phyloP scores from a whole-genome alignment of 1,140 invertebrate genomes.

The Magallana gigas region DNA sequence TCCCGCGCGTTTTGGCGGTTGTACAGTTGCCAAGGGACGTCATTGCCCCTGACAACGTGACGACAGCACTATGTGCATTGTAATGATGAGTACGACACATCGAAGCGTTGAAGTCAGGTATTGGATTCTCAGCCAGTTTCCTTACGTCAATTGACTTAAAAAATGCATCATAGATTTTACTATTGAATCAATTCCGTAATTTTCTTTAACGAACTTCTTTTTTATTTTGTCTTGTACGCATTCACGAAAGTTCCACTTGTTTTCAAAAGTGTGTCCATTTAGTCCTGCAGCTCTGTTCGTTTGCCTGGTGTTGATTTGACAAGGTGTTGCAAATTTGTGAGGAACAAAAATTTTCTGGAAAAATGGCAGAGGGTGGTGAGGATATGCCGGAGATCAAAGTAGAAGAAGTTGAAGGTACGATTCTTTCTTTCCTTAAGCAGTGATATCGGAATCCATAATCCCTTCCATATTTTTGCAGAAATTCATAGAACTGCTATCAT shows the following conservation, averaged over 20 bases:
- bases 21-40: not conserved
- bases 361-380: conserved; percentile 4
- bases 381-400: not conserved
- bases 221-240: not conserved
- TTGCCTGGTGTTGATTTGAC: not conserved
- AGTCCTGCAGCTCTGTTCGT: not conserved
- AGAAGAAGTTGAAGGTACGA: conserved; percentile 8
- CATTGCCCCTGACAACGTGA: conserved; percentile 25
- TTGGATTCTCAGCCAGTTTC: not conserved
- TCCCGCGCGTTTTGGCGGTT: conserved; percentile 1
- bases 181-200: not conserved
- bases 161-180: conserved; percentile 20
- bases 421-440: too few species aligned
- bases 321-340: not conserved
- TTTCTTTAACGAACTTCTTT: not conserved
- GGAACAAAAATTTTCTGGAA: not conserved
- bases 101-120: conserved; percentile 2
- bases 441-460: too few species aligned
- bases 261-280: not conserved
- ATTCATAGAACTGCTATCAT: too few species aligned
- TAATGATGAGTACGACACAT: conserved; percentile 22
- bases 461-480: too few species aligned
- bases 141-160: conserved; percentile 12
- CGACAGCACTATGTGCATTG: not conserved
- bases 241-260: conserved; percentile 14